These are phyloP conservation scores for Antennarius maculatus DNA, from an alignment of 2,797 vertebrate genomes.

Conservation along the genomic window DNA sequence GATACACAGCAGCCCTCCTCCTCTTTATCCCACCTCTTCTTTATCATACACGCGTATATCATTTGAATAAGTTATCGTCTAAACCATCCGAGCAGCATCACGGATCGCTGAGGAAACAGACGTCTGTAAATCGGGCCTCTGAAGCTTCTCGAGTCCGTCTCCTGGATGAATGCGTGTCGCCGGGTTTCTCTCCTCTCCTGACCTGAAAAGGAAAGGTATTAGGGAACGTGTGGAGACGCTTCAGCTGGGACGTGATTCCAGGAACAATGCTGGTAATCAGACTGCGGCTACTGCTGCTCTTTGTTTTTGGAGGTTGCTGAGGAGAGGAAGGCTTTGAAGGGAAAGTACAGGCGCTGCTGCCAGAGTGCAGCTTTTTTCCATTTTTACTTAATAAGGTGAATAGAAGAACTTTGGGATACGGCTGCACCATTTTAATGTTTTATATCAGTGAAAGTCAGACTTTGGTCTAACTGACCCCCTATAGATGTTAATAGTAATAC, in stretches of 20 bases:
- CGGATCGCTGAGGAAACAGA: no score
- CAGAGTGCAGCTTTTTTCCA: background rate
- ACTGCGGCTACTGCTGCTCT: constrained; percentile 21
- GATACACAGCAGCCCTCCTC: no score
- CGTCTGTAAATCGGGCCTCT: background rate
- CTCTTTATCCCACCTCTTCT: no score
- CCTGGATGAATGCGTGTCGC: constrained; percentile 26
- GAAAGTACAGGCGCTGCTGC: background rate
- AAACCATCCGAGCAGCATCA: no score
- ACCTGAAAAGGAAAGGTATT: constrained; percentile 80
- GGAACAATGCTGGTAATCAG: constrained; percentile 43
- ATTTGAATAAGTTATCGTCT: no score
- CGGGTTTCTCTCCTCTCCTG: constrained; percentile 54
- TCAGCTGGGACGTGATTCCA: constrained; percentile 31
- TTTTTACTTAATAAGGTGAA: background rate
- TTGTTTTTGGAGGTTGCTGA: constrained; percentile 4
- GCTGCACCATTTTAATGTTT: background rate
- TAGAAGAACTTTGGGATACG: background rate
- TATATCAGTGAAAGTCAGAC: background rate
- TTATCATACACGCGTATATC: no score
- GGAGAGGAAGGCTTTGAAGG: constrained; percentile 11
- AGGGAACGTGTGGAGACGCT: constrained; percentile 39
- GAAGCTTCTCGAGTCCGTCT: constrained; percentile 27
- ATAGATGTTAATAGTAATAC: no score
- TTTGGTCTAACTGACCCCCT: background rate